Evolutionary conservation across 2,888 invertebrate species (phyloP).

Genomic region (Neuroscelio doddi): DNA sequence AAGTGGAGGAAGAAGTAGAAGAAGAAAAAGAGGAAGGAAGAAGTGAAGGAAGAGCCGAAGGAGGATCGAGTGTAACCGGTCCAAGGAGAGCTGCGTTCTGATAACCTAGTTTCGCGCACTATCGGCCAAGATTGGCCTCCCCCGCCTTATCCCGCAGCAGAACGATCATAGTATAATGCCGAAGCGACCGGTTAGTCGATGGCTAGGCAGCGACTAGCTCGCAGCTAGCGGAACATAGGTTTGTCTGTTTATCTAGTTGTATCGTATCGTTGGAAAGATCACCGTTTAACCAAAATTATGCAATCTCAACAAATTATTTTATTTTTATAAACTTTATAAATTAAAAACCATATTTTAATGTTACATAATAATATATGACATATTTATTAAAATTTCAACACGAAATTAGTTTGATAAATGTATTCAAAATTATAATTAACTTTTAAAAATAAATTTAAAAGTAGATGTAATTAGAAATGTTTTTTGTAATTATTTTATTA

Average conservation of each 20-base stretch:
- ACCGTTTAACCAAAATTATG: neutral
- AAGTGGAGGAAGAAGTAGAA: conserved; percentile 25
- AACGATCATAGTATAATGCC: conserved; percentile 51
- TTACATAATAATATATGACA: no score
- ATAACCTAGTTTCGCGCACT: conserved; percentile 67
- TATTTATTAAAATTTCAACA: no score
- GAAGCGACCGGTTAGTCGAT: conserved; percentile 50
- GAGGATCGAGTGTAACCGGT: conserved; percentile 62
- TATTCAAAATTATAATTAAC: no score
- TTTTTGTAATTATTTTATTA: no score
- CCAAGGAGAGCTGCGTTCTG: conserved; percentile 67
- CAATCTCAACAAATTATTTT: no score
- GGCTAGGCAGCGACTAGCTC: conserved; percentile 48
- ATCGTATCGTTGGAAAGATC: neutral
- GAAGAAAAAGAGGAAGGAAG: conserved; percentile 33
- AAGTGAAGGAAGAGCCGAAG: conserved; percentile 44
- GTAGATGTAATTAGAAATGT: no score
- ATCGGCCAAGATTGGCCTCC: conserved; percentile 62
- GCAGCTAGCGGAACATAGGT: conserved; percentile 43
- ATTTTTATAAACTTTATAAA: no score
- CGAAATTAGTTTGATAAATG: no score
- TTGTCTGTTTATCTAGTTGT: conserved; percentile 7
- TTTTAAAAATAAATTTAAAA: no score
- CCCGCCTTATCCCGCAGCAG: conserved; percentile 55
- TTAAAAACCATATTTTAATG: no score